Evolutionary conservation across 1,140 invertebrate genomes (phyloP).

Genomic region (Megathymus violae): DNA sequence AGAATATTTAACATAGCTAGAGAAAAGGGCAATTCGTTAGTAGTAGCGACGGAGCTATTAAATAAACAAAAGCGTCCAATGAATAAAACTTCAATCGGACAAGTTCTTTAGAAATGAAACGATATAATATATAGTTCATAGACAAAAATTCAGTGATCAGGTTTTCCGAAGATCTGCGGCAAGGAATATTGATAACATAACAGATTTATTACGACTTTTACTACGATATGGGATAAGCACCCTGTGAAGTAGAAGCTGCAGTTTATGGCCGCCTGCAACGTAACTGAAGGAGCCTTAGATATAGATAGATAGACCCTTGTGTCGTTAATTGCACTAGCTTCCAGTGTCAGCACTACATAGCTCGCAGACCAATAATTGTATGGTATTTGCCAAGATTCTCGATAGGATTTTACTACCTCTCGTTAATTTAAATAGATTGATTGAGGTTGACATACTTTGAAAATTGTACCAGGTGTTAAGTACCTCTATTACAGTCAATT

Average conservation of each 20-base stretch:
- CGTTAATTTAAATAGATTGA: too few species aligned
- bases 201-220: not conserved
- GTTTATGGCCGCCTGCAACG: not conserved
- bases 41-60: too few species aligned
- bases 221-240: not conserved
- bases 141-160: not conserved
- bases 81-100: too few species aligned
- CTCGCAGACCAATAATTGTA: not conserved
- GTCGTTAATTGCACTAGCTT: not conserved
- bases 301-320: slow-evolving; percentile 1
- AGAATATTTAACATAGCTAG: too few species aligned
- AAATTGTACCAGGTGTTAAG: too few species aligned
- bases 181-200: not conserved
- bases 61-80: too few species aligned
- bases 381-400: not conserved
- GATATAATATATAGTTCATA: too few species aligned
- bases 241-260: not conserved
- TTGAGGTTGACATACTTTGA: too few species aligned
- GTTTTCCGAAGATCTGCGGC: not conserved
- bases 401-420: not conserved
- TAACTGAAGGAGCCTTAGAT: not conserved
- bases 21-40: too few species aligned
- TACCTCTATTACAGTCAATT: too few species aligned
- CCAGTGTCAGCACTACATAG: not conserved
- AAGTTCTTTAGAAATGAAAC: too few species aligned